These are phyloP conservation scores for Odontamblyopus lacepedii DNA, from an alignment of 2,797 vertebrate species.

Conservation along the genomic window DNA sequence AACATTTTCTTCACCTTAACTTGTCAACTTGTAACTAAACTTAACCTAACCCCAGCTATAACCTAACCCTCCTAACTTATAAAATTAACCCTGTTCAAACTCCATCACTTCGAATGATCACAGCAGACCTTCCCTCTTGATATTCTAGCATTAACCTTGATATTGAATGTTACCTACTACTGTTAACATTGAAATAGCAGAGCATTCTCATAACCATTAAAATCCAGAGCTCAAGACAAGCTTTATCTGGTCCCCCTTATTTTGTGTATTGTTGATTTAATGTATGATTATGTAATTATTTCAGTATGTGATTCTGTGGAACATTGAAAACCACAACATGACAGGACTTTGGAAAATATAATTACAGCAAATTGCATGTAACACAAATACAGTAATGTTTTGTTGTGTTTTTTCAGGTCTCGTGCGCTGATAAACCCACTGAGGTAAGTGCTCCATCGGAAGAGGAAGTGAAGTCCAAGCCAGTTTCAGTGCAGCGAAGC, in stretches of 20 bases:
- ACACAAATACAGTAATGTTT: background rate
- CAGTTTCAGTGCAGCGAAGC: slow-evolving; percentile 49
- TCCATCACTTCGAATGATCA: too few species aligned
- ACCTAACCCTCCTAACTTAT: too few species aligned
- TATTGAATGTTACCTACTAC: background rate
- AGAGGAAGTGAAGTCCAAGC: slow-evolving; percentile 58
- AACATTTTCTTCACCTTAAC: too few species aligned
- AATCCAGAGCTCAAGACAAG: background rate
- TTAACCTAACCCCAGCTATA: too few species aligned
- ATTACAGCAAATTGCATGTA: background rate
- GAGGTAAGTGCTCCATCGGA: slow-evolving; percentile 44
- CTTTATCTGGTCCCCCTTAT: background rate
- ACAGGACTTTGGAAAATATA: background rate
- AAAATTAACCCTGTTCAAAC: too few species aligned
- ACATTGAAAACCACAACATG: background rate
- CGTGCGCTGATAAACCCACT: slow-evolving; percentile 42
- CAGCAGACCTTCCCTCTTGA: too few species aligned
- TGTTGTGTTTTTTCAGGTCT: slow-evolving; percentile 31
- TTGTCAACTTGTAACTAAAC: too few species aligned
- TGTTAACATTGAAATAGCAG: background rate
- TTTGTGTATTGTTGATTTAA: background rate
- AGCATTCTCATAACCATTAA: background rate
- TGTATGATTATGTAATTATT: background rate
- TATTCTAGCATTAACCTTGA: too few species aligned
- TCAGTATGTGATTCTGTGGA: background rate